Conservation (phyloP, 2,888 invertebrate genomes). For the Caenorhabditis sulstoni region DNA sequence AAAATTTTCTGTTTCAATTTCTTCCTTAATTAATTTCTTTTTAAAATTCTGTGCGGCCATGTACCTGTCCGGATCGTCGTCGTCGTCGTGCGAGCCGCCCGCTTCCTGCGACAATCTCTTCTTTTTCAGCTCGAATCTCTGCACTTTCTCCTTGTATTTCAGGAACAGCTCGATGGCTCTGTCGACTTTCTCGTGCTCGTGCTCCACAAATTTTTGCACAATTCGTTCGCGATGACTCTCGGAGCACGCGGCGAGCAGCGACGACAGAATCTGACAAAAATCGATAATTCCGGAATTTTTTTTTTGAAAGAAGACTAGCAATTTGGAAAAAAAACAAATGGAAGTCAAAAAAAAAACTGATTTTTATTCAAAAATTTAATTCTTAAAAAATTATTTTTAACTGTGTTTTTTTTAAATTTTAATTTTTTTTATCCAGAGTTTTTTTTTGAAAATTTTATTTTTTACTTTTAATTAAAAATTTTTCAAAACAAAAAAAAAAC, state of each 20-base stretch:
- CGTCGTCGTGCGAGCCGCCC: conserved; percentile 50
- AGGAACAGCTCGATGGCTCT: conserved; percentile 95
- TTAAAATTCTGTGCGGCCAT: not conserved
- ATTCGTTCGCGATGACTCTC: conserved; percentile 92
- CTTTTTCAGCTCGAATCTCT: conserved; percentile 64
- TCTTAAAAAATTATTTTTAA: not conserved
- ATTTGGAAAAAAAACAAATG: too few species aligned
- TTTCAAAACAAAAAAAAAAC: too few species aligned
- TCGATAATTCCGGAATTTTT: not conserved
- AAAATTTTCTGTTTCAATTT: not conserved
- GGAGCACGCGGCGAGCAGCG: conserved; percentile 93
- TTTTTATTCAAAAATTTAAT: not conserved
- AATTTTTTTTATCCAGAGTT: too few species aligned
- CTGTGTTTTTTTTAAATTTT: too few species aligned
- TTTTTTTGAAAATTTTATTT: too few species aligned
- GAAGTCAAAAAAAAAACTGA: too few species aligned
- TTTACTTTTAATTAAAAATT: too few species aligned
- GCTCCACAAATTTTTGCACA: conserved; percentile 95
- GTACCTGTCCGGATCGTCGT: conserved; percentile 56
- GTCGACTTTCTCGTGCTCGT: conserved; percentile 98
- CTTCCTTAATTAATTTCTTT: not conserved
- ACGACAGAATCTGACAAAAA: conserved; percentile 86
- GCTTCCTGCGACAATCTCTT: conserved; percentile 30
- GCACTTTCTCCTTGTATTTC: conserved; percentile 84
- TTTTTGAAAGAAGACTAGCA: too few species aligned